These are phyloP conservation scores for Nasonia longicornis DNA, from an alignment of 1,140 invertebrate genomes.

Conservation along the genomic window DNA sequence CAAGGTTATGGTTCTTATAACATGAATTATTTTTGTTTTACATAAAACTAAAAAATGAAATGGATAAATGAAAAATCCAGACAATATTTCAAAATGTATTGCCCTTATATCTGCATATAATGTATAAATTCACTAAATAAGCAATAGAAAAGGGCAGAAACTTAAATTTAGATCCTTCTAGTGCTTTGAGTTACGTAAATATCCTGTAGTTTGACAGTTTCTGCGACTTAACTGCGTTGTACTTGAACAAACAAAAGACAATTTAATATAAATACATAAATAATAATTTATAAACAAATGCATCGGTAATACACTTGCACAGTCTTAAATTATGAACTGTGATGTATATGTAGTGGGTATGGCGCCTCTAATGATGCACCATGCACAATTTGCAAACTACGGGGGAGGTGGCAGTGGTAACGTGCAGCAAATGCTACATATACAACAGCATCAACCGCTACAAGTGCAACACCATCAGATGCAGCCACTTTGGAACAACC, in stretches of 20 bases:
- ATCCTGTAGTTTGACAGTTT: conserved; percentile 50
- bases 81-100: not conserved
- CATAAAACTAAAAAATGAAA: not conserved
- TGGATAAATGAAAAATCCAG: too few relatives aligned
- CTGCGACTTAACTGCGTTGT: conserved; percentile 57
- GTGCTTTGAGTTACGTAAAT: conserved; percentile 35
- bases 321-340: conserved; percentile 67
- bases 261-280: conserved; percentile 34
- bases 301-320: conserved; percentile 51
- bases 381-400: conserved; percentile 74
- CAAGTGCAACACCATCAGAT: conserved; percentile 67
- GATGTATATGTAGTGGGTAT: conserved; percentile 69
- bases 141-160: conserved; percentile 35
- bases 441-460: conserved; percentile 52
- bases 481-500: conserved; percentile 73
- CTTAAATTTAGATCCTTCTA: conserved; percentile 22
- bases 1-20: not conserved
- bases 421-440: conserved; percentile 72
- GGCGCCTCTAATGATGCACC: conserved; percentile 72
- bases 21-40: not conserved
- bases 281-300: conserved; percentile 48
- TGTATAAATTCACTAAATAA: not conserved
- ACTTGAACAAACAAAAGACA: conserved; percentile 43
- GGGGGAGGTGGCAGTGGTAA: conserved; percentile 70
- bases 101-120: conserved; percentile 3